Evolutionary conservation across 2,113 vertebrate species (phyloP).

Genomic region (Fregata magnificens): DNA sequence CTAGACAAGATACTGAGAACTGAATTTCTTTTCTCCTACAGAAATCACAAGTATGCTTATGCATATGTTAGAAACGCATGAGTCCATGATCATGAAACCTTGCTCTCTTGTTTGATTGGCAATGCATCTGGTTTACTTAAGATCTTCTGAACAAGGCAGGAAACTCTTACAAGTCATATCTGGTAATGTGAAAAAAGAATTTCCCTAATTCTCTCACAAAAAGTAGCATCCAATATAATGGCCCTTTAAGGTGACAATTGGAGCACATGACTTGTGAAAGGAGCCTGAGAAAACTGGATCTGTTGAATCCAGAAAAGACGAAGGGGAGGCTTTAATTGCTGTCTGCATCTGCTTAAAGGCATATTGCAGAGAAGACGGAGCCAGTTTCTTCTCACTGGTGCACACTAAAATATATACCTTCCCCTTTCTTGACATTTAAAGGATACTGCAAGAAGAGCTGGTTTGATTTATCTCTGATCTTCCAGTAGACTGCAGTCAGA

Average conservation of each 20-base stretch:
- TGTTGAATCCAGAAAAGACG: background rate
- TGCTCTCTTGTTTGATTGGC: background rate
- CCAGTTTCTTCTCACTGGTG: background rate
- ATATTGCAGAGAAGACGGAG: background rate
- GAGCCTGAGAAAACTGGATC: background rate
- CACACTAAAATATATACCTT: background rate
- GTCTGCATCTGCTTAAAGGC: background rate
- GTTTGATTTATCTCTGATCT: background rate
- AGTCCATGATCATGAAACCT: background rate
- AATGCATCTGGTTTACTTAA: background rate
- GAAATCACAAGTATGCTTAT: background rate
- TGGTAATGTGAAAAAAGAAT: background rate
- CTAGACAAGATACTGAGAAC: background rate
- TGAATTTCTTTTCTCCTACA: background rate
- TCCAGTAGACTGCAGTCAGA: background rate
- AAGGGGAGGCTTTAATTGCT: background rate
- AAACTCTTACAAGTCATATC: background rate
- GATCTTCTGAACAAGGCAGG: background rate
- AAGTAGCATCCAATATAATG: background rate
- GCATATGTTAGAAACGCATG: background rate
- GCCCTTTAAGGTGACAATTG: background rate
- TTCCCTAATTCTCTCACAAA: background rate
- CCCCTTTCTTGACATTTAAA: background rate
- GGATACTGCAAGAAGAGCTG: background rate
- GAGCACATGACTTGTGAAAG: background rate